Evolutionary conservation across 2,797 vertebrate species (phyloP), one percentile per base, ranked within the genome.

Genomic region (Pseudochirops corinnae): DNA sequence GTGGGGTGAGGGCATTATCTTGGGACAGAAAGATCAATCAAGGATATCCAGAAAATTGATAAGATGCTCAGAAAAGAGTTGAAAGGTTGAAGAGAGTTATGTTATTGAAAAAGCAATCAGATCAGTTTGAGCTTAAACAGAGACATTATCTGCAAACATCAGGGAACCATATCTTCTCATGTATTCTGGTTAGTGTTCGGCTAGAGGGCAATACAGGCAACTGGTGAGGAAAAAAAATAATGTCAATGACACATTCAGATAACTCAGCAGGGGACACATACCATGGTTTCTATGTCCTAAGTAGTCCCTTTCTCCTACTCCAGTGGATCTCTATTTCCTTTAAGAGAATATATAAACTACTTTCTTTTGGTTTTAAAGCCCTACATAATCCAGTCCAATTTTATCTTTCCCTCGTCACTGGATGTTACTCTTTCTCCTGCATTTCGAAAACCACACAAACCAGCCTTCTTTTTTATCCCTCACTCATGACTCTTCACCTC

Each of bases 101-200:
- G 91, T 94, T 74, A 94, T 5, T 26, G 28, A 92, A 18, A 14
- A 92, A 93, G 92, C 56, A 91, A 57, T 39, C 90, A 95, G 96
- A 90, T 12, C 91, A 67, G 93, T 87, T 91, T 29, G 57, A 55
- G 33, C 57, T 74, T 94, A 91, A 60, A 31, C 1, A n/a, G 55
- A 93, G 56, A 82, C 9, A n/a, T 56, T 28, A 24, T 21, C 67
- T 28, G 53, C 91, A 93, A 92, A 94, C 4, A 92, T 55, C 87
- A 90, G 0, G 58, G 90, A 95, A 91, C 92, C 56, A 0, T 92
- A 95, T 56, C 10, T 55, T 93, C 55, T 94, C 3, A 0, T 3
- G 12, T 18, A 56, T 7, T 62, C 52, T 55, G 28, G 92, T 50
- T 13, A 87, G 74, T 93, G n/a, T 31, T 9, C 46, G 55, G 56